Conservation (phyloP, 2,888 invertebrate species). For the Hedychridium roseum region DNA sequence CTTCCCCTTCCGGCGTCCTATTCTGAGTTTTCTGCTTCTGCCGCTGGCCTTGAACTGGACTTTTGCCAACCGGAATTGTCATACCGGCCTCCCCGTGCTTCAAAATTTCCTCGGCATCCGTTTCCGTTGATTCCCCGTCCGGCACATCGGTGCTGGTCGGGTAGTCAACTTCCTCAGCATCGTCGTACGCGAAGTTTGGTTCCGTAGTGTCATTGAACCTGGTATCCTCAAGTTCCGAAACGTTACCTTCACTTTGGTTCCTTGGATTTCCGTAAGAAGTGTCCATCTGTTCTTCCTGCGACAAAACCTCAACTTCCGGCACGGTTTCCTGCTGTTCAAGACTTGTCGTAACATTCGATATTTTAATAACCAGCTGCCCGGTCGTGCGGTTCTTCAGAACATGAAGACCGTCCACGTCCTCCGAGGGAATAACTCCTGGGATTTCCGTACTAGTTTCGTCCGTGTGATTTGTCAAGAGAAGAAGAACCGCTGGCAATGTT, state of each 20-base stretch:
- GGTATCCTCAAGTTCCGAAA: background rate
- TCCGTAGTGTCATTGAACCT: constrained; percentile 26
- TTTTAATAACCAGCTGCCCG: constrained; percentile 22
- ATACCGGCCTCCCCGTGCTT: constrained; percentile 54
- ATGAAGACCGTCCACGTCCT: constrained; percentile 12
- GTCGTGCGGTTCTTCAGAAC: constrained; percentile 20
- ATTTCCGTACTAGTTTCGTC: constrained; percentile 33
- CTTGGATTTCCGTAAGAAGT: too few relatives aligned
- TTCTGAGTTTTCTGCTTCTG: constrained; percentile 1
- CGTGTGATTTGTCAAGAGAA: constrained; percentile 42
- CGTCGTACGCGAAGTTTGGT: constrained; percentile 35
- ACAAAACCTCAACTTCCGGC: constrained; percentile 13
- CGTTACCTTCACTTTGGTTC: too few relatives aligned
- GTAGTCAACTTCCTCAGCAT: constrained; percentile 31
- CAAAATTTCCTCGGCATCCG: constrained; percentile 49
- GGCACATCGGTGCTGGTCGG: constrained; percentile 28
- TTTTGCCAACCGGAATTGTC: constrained; percentile 44
- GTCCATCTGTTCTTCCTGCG: constrained; percentile 7
- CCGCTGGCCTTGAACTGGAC: too few relatives aligned
- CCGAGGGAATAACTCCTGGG: background rate
- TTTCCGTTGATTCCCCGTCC: constrained; percentile 46
- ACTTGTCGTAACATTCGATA: constrained; percentile 31
- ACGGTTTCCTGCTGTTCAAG: constrained; percentile 26
- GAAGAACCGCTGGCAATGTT: constrained; percentile 33
- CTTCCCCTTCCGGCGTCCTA: background rate